Base-by-base conservation (phyloP, 2,888 invertebrate species). In the Oegoconia quadripuncta region DNA sequence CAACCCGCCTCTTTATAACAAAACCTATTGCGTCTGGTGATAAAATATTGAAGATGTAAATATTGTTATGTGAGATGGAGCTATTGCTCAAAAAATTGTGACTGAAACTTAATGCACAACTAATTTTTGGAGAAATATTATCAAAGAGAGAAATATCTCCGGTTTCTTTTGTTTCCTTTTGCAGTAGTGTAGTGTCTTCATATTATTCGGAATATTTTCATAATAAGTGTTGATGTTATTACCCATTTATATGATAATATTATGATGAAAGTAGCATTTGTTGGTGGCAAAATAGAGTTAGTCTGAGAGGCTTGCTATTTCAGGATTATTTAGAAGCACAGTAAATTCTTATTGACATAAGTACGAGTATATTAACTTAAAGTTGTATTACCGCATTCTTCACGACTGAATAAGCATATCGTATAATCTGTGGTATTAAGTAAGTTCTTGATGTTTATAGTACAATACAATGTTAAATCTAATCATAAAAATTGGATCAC, bases 221-320 rank as follows among this genome's bases (percentile, higher is more conserved):
- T 60, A 40, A 59, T 59, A 55, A 56, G 44, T 52, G 53, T 52
- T 59, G 48, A 53, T 53, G 54, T 61, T 67, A 67, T 67, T 62
- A 57, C 59, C 48, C 67, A 63, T 69, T 71, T 67, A 45, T 70
- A 73, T 74, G 71, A 48, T 65, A 70, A 70, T 58, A 50, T 39
- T n/a, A 47, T 50, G 48, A 55, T 52, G 52, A 51, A 58, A 59
- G 48, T 32, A 39, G 37, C 45, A 48, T 44, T 52, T 46, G 45
- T 35, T 37, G 44, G 33, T 3, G 26, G 11, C 14, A 23, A n/a
- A 37, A 37, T 34, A 32, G 34, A 32, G 40, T 35, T 27, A 30
- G 27, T 22, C n/a, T n/a, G 27, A 9, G 17, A 23, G 13, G n/a
- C 35, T 20, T 6, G 20, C n/a, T 28, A 12, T 29, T 35, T 16